Evolutionary conservation across 1,140 invertebrate species (phyloP).

Genomic region (Bursaphelenchus mucronatus): DNA sequence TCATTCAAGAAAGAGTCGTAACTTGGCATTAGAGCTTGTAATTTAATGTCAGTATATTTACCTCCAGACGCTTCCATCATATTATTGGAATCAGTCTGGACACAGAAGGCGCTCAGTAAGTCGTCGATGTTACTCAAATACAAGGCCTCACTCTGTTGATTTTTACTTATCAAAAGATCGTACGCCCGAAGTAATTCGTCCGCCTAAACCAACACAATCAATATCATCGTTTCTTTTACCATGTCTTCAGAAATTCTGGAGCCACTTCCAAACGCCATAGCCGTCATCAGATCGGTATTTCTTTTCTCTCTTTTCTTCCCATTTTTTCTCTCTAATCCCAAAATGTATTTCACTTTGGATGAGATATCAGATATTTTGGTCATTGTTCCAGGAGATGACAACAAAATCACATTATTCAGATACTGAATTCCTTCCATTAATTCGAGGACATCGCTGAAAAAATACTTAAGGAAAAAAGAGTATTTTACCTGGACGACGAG

Average conservation of each 20-base stretch:
- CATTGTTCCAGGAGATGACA: background rate
- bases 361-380: background rate
- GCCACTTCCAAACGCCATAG: slow-evolving; percentile 1
- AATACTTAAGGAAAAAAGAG: background rate
- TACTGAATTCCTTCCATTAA: slow-evolving; percentile 1
- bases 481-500: background rate
- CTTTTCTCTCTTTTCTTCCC: background rate
- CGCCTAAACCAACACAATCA: too few species aligned
- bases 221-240: background rate
- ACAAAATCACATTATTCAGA: background rate
- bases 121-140: slow-evolving; percentile 12
- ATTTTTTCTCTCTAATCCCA: background rate
- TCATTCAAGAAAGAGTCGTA: background rate
- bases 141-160: background rate
- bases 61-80: slow-evolving; percentile 4
- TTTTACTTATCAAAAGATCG: slow-evolving; percentile 14
- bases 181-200: slow-evolving; percentile 6
- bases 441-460: background rate
- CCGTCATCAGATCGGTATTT: slow-evolving; percentile 2
- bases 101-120: slow-evolving; percentile 8
- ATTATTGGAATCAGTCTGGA: slow-evolving; percentile 1
- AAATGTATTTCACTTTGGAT: background rate
- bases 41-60: slow-evolving; percentile 9
- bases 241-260: slow-evolving; percentile 3
- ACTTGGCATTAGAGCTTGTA: slow-evolving; percentile 8